Evolutionary conservation across 2,797 vertebrate species (phyloP).

Genomic region (Allobates femoralis): DNA sequence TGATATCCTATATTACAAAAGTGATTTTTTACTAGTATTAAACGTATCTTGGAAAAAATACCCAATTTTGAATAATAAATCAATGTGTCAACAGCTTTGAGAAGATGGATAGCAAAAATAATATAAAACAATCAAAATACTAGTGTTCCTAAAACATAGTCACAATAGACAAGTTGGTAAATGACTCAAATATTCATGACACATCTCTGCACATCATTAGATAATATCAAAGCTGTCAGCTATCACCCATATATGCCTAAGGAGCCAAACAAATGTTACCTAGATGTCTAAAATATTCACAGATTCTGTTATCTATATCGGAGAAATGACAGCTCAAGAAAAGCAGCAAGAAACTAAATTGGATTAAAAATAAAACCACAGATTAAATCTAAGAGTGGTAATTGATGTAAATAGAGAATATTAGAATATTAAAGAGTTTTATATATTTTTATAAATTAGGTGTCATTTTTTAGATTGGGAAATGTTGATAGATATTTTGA

Average conservation of each 20-base stretch:
- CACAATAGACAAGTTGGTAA: constrained; percentile 48
- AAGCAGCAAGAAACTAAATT: constrained; percentile 61
- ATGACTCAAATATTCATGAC: constrained; percentile 50
- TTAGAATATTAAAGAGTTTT: constrained; percentile 48
- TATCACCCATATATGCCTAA: constrained; percentile 27
- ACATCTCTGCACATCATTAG: constrained; percentile 51
- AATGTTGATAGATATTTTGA: background rate
- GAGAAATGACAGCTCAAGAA: constrained; percentile 57
- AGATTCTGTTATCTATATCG: constrained; percentile 54
- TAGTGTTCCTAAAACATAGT: constrained; percentile 40
- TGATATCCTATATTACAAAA: constrained; percentile 6
- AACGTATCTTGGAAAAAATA: constrained; percentile 28
- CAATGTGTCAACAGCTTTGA: constrained; percentile 50
- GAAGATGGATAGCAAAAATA: constrained; percentile 31
- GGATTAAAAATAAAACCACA: constrained; percentile 37
- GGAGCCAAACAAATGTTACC: constrained; percentile 49
- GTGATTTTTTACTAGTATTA: constrained; percentile 23
- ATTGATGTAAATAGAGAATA: constrained; percentile 52
- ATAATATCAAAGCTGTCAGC: constrained; percentile 58
- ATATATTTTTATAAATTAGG: constrained; percentile 5
- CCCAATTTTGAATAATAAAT: constrained; percentile 47
- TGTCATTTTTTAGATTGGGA: background rate
- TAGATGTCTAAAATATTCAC: constrained; percentile 53
- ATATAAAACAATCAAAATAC: constrained; percentile 47
- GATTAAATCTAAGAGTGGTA: constrained; percentile 45